phyloP scores from a whole-genome alignment of 2,888 invertebrate genomes.

The Cheilosia grossa region DNA sequence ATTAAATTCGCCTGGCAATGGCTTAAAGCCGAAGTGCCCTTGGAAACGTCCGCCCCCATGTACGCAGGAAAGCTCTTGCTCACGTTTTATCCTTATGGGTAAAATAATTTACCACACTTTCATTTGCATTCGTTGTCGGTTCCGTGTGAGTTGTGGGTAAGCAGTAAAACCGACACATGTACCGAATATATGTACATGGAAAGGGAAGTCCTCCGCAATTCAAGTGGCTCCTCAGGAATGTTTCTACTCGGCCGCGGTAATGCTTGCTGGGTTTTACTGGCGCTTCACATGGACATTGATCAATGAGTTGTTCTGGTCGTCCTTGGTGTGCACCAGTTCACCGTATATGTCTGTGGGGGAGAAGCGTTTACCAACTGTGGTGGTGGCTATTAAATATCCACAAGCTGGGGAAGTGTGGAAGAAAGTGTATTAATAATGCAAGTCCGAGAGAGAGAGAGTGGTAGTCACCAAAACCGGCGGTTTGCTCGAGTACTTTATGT shows the following conservation, averaged over 20 bases:
- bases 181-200: background rate
- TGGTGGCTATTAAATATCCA: background rate
- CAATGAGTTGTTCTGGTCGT: conserved; percentile 14
- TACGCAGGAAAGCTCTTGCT: background rate
- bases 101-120: conserved; percentile 35
- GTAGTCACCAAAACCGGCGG: conserved; percentile 1
- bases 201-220: background rate
- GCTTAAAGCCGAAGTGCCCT: background rate
- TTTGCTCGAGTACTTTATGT: conserved; percentile 6
- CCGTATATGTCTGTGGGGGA: background rate
- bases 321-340: background rate
- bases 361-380: background rate
- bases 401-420: background rate
- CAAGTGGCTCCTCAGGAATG: conserved; percentile 2
- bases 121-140: conserved; percentile 31
- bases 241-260: background rate
- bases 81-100: conserved; percentile 32
- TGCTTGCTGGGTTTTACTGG: background rate
- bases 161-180: conserved; percentile 5
- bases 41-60: background rate
- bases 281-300: conserved; percentile 24
- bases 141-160: background rate
- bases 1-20: conserved; percentile 63
- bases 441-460: background rate
- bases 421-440: background rate